Conservation (phyloP, 2,797 vertebrate genomes). For the Bradypodion pumilum region DNA sequence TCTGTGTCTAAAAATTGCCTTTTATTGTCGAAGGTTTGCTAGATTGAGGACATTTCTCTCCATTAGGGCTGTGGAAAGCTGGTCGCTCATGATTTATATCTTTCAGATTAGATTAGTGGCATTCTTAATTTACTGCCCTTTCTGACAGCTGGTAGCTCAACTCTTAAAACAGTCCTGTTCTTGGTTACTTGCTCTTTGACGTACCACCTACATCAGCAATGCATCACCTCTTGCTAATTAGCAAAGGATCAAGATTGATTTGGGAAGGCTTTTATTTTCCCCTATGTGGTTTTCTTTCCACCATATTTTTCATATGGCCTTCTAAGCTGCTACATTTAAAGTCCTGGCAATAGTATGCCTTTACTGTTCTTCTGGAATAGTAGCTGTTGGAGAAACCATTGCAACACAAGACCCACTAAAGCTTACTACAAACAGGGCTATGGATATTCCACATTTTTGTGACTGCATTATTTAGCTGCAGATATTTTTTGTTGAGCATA, state of each 20-base stretch:
- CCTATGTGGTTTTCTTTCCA: background rate
- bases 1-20: conserved; percentile 49
- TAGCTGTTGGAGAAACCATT: conserved; percentile 4
- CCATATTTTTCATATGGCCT: background rate
- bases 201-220: conserved; percentile 12
- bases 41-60: conserved; percentile 52
- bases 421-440: background rate
- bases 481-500: background rate
- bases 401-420: background rate
- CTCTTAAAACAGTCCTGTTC: conserved; percentile 35
- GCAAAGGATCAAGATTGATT: background rate
- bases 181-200: conserved; percentile 18
- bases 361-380: conserved; percentile 16
- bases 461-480: no score
- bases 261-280: conserved; percentile 18
- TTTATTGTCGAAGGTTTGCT: conserved; percentile 57
- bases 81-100: conserved; percentile 49
- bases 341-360: background rate
- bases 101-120: conserved; percentile 56
- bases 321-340: conserved; percentile 11
- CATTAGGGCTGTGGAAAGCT: conserved; percentile 31
- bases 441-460: background rate
- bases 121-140: conserved; percentile 48
- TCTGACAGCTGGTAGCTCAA: conserved; percentile 42
- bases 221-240: conserved; percentile 52